Base-by-base conservation (phyloP, 2,797 vertebrate species). In the Myotis myotis region DNA sequence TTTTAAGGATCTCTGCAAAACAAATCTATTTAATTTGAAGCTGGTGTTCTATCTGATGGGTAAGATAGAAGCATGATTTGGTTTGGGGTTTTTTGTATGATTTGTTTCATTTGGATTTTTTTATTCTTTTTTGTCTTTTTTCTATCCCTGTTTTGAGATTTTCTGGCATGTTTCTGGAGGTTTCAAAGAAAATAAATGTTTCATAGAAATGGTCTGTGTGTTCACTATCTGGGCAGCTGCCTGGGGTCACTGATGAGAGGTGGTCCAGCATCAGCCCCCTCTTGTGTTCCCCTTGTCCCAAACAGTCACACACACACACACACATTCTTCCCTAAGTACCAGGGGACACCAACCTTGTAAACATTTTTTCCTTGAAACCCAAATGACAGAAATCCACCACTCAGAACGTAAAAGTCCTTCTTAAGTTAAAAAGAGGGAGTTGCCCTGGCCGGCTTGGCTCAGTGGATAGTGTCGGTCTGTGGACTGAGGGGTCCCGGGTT, bases 121-220 rank as follows among this genome's bases (percentile, higher is more conserved):
- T 95, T 89, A 47, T 94, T 81, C 44, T 91, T 88, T 16, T 16
- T 87, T 82, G 49, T 92, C 28, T 91, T 89, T 87, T 20, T 9
- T 4, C 30, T 19, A 83, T 80, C 57, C 96, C 88, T 22, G 82
- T 96, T 95, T 97, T 96, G 94, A 96, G 95, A 97, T 97, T 97
- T 96, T 96, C 96, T 96, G 97, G 96, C 96, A 97, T 97, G 97
- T 97, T 97, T 97, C 97, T 95, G 96, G 95, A 97, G 80, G 95
- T 97, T 97, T 97, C 97, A 96, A 94, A 96, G 94, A 88, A 97
- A 97, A 97, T 97, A 97, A 97, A 97, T 92, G 66, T 97, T 97
- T 97, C 97, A 95, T 97, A 97, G 96, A 97, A 97, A 92, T 72
- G 60, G 72, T 70, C 81, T 72, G 53, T 95, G 95, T 96, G 76